Percentiles rank a stretch among this genome's conserved stretches.
These are phyloP conservation scores for Hypomecis punctinalis DNA, from an alignment of 2,888 invertebrate genomes.

Conservation along the genomic window DNA sequence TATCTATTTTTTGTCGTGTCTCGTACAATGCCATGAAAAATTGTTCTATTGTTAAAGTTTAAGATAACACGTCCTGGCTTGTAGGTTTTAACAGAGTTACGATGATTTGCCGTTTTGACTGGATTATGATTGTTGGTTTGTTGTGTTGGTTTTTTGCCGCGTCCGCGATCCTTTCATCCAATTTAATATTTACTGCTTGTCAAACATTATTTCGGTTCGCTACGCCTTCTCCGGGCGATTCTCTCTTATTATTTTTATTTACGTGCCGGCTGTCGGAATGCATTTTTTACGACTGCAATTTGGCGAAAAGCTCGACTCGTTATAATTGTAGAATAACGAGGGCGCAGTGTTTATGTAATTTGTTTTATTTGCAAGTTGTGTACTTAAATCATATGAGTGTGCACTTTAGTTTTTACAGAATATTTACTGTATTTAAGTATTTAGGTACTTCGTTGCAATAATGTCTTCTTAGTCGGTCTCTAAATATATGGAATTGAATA, in stretches of 20 bases:
- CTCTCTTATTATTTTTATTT: constrained; percentile 67
- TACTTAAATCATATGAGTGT: constrained; percentile 1
- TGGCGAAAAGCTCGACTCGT: constrained; percentile 54
- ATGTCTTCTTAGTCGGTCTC: too few species aligned
- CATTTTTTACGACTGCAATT: constrained; percentile 66
- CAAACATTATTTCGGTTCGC: constrained; percentile 68
- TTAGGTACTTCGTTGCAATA: too few species aligned
- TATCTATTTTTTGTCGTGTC: constrained; percentile 63
- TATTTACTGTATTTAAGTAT: neutral
- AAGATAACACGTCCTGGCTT: constrained; percentile 70
- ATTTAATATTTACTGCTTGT: constrained; percentile 77
- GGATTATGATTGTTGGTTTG: constrained; percentile 64
- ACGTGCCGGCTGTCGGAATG: constrained; percentile 62
- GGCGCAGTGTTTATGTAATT: constrained; percentile 49
- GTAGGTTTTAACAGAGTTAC: constrained; percentile 68
- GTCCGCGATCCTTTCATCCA: constrained; percentile 64
- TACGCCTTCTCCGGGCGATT: constrained; percentile 62
- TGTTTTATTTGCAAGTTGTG: constrained; percentile 42
- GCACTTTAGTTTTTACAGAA: neutral
- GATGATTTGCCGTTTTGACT: constrained; percentile 70
- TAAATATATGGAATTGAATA: too few species aligned
- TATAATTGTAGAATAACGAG: constrained; percentile 59
- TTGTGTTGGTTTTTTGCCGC: constrained; percentile 60
- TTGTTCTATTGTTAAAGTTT: constrained; percentile 73
- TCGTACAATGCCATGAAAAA: constrained; percentile 64